Evolutionary conservation across 2,797 vertebrate genomes (phyloP), one percentile per base, ranked within the genome.

Genomic region (Psittacula echo): DNA sequence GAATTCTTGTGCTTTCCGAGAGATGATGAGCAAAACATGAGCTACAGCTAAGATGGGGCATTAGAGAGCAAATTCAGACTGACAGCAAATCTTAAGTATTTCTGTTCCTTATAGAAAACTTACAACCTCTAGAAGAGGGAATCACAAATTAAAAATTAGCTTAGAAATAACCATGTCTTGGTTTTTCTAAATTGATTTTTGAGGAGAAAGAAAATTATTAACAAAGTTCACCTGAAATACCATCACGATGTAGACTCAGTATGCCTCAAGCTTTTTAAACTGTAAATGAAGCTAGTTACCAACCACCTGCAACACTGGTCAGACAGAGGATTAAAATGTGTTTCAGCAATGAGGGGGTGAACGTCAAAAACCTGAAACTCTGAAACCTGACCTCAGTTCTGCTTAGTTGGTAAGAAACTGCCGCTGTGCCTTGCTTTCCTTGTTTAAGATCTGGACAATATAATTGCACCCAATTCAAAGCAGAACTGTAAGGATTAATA

Each of bases 11-110:
- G 48, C 60, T 96, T 82, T 71, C 75, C 66, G 90, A 91, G 79
- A 87, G 62, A 11, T 80, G 87, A 94, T 89, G 81, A 96, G 74
- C 30, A 72, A 95, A 93, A 53, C 37, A 66, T 14, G 29, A 88
- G 32, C 75, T 82, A 68, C 14, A 23, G 30, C 27, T 41, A 95
- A 90, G 71, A 61, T 7, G 67, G 58, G 37, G n/a, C 61, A 47
- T 13, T 67, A 23, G 27, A 91, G 85, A 89, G 13, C 37, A 24
- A 90, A 89, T 78, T 67, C 27, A 58, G 24, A 94, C 60, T 71
- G 85, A 94, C 74, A 85, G 61, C 42, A 94, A 72, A 93, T 53
- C 83, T 77, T 7, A 44, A 53, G 32, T 26, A 45, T 87, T 78
- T 80, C 73, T 89, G 27, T n/a, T 86, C 26, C 53, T 75, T 86